These are phyloP conservation scores for Pollachius pollachius DNA, from an alignment of 2,113 vertebrate species.

Conservation along the genomic window DNA sequence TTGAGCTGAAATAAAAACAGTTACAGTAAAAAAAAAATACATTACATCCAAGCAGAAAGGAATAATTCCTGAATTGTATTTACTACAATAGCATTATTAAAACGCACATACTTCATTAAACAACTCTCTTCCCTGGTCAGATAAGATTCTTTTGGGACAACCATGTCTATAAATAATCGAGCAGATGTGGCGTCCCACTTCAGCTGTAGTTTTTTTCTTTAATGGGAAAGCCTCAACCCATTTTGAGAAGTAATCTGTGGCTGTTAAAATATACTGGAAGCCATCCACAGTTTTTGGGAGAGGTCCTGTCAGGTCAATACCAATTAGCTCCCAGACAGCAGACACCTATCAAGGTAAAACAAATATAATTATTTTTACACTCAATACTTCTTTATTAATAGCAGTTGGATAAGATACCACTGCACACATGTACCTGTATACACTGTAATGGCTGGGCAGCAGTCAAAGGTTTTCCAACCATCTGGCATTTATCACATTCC, in stretches of 20 bases:
- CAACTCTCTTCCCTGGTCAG: slow-evolving; percentile 6
- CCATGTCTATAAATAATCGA: slow-evolving; percentile 26
- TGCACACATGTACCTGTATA: too few relatives aligned
- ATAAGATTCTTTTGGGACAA: slow-evolving; percentile 24
- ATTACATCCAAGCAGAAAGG: not conserved
- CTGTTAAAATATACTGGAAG: slow-evolving; percentile 24
- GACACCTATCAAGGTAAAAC: too few relatives aligned
- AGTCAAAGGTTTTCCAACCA: too few relatives aligned
- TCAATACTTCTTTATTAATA: too few relatives aligned
- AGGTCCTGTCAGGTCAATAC: too few relatives aligned
- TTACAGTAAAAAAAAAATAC: slow-evolving; percentile 5
- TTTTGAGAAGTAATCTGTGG: not conserved
- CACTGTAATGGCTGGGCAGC: too few relatives aligned
- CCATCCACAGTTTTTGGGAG: not conserved
- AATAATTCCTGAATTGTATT: not conserved
- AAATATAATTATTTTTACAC: too few relatives aligned
- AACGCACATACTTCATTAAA: too few relatives aligned
- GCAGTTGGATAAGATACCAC: too few relatives aligned
- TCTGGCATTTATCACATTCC: too few relatives aligned
- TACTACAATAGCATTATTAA: not conserved
- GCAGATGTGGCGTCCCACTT: slow-evolving; percentile 16
- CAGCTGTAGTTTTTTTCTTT: slow-evolving; percentile 14
- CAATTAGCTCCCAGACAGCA: too few relatives aligned
- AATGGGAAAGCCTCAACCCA: slow-evolving; percentile 28
- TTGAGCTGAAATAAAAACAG: slow-evolving; percentile 11